Evolutionary conservation across 1,140 invertebrate genomes (phyloP), one percentile per base, ranked within the genome.

Genomic region (Drosophila biarmipes): DNA sequence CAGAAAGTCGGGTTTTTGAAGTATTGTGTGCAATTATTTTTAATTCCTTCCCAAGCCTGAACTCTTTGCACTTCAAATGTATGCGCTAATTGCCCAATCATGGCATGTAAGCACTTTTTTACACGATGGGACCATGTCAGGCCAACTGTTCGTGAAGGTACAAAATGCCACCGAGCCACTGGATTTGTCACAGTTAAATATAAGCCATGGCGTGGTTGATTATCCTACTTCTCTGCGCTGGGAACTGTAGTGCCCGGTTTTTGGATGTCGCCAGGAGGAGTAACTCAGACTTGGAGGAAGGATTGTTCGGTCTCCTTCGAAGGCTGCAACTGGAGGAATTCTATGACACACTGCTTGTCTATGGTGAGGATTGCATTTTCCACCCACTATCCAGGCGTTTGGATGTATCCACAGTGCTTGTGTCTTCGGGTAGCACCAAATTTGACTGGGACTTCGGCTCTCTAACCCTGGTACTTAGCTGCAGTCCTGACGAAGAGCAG

Each of bases 261-360:
- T 11, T 27, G 10, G 24, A 27, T 5, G 29, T 58, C 3, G 15
- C n/a, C 2, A 10, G 56, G 19, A 11, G 27, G 12, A 14, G 2
- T 6, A 15, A 57, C 3, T 0, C 17, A 10, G 1, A 37, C 0
- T 15, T 57, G 8, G 51, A 51, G 14, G 19, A 59, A 4, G 31
- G n/a, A 19, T 12, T 86, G 14, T 19, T 73, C 1, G 21, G 24
- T 2, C 59, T 80, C 0, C 7, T 86, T 6, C 4, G 12, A 4
- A 51, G 48, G 19, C 35, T 86, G 4, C 59, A 45, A 17, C 6
- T 15, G 3, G 59, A 80, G 29, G 54, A 49, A 21, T 14, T 63
- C 11, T 86, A 58, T 6, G 63, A 85, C 12, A 86, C 73, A 0
- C 4, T 85, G 2, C n/a, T 78, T 2, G 11, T 85, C 0, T 78